phyloP scores from a whole-genome alignment of 1,140 invertebrate species.

The Platorchestia sp. region DNA sequence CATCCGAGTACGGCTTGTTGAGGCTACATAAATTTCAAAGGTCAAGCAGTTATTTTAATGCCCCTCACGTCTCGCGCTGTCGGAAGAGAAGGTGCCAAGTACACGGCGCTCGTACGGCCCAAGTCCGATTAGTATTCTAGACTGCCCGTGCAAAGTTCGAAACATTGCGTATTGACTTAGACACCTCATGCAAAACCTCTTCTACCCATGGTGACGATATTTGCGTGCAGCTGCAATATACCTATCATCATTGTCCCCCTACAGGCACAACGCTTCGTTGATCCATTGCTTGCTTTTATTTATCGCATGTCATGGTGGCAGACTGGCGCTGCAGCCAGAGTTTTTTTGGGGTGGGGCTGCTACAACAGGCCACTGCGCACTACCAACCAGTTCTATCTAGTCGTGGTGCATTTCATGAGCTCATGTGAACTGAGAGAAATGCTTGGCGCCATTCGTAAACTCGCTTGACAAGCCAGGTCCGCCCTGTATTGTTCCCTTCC shows the following conservation, averaged over 20 bases:
- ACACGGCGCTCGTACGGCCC: too few species aligned
- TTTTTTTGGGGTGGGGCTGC: not conserved
- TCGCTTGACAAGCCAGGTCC: not conserved
- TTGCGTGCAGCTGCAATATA: too few species aligned
- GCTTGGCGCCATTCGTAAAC: not conserved
- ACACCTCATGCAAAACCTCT: not conserved
- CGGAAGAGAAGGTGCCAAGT: not conserved
- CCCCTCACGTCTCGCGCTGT: not conserved
- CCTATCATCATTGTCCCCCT: too few species aligned
- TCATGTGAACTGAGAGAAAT: not conserved
- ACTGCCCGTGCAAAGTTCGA: not conserved
- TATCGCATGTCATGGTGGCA: not conserved
- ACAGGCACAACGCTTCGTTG: too few species aligned
- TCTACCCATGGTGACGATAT: not conserved
- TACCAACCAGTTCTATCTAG: not conserved
- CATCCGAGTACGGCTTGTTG: too few species aligned
- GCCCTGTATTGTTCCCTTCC: not conserved
- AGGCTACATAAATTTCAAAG: too few species aligned
- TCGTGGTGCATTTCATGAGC: not conserved
- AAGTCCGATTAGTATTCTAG: too few species aligned
- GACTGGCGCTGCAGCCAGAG: not conserved
- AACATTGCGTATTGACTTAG: not conserved
- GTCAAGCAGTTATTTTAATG: not conserved
- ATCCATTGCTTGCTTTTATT: not conserved
- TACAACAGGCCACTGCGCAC: not conserved